phyloP scores from a whole-genome alignment of 2,113 vertebrate species.

The Neodon shergylaensis region DNA sequence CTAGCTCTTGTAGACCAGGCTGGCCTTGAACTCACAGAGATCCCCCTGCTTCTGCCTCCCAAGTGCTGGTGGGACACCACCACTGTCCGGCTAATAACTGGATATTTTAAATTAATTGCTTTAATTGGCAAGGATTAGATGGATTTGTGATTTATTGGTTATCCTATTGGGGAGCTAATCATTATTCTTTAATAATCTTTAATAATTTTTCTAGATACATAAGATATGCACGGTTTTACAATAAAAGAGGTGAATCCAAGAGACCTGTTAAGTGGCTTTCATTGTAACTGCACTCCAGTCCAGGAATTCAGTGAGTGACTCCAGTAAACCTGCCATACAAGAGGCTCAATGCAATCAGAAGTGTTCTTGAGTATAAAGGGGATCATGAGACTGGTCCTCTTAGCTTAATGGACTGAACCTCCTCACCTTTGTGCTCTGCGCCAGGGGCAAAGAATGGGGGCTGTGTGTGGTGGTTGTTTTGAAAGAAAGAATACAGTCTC shows the following conservation, averaged over 20 bases:
- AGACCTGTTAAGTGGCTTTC: background rate
- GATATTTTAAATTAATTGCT: background rate
- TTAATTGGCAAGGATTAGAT: background rate
- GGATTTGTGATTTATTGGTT: background rate
- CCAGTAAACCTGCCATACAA: background rate
- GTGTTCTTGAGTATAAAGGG: constrained; percentile 28
- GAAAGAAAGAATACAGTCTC: background rate
- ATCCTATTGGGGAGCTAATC: background rate
- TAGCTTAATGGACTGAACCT: background rate
- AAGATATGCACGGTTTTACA: background rate
- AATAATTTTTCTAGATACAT: background rate
- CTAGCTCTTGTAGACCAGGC: too few species aligned
- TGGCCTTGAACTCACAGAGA: too few species aligned
- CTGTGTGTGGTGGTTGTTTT: background rate
- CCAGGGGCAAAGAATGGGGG: background rate
- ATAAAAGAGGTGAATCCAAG: constrained; percentile 3
- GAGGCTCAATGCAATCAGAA: constrained; percentile 34
- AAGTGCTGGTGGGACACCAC: too few species aligned
- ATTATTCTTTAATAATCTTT: background rate
- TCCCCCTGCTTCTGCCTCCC: too few species aligned
- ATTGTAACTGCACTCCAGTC: background rate
- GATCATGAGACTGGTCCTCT: background rate
- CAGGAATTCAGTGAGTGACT: constrained; percentile 21
- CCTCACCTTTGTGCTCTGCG: constrained; percentile 33
- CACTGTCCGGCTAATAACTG: background rate